Conservation (phyloP, 2,888 invertebrate species). For the Dioctria rufipes region DNA sequence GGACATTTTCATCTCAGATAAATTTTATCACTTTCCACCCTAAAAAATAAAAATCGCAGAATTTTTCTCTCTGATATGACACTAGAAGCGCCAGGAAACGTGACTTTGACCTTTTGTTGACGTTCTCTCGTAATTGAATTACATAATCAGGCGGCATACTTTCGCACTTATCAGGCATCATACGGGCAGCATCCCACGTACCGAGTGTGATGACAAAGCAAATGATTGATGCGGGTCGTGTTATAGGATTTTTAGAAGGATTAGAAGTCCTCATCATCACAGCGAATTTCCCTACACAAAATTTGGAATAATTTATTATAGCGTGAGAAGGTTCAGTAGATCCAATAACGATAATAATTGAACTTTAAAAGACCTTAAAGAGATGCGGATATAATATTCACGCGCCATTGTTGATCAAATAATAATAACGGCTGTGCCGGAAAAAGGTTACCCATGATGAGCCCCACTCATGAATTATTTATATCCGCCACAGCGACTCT, state of each 20-base stretch:
- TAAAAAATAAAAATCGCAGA: neutral
- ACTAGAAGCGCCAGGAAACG: neutral
- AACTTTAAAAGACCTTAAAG: neutral
- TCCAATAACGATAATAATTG: too few species aligned
- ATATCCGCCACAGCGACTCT: neutral
- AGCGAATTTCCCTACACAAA: neutral
- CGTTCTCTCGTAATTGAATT: neutral
- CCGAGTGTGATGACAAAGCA: conserved; percentile 7
- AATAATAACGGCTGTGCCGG: neutral
- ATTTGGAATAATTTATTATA: neutral
- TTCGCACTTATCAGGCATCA: conserved; percentile 5
- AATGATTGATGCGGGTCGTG: conserved; percentile 38
- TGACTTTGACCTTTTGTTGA: conserved; percentile 22
- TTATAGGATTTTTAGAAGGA: conserved; percentile 25
- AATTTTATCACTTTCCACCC: conserved; percentile 22
- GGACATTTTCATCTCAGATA: too few species aligned
- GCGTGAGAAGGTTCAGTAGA: neutral
- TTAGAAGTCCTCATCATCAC: neutral
- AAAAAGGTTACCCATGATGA: neutral
- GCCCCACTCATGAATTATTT: conserved; percentile 8
- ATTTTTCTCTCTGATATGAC: conserved; percentile 1
- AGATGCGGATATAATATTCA: too few species aligned
- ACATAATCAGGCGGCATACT: neutral
- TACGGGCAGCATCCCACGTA: neutral
- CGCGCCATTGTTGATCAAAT: neutral